Conservation (phyloP, 2,797 vertebrate genomes). For the Mionectes olivaceus region DNA sequence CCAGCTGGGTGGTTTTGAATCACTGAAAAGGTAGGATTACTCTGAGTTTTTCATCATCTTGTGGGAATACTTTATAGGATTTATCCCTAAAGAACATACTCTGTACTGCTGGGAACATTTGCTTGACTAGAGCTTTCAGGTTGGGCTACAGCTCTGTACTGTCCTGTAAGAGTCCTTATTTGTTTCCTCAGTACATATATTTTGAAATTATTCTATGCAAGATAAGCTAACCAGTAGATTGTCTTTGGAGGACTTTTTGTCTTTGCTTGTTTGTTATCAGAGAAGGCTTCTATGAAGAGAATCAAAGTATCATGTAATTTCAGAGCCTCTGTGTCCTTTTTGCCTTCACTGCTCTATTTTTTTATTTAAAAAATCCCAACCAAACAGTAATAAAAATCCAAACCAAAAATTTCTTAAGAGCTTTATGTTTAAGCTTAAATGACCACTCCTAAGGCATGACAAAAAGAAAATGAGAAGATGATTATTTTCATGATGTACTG, state of each 20-base stretch:
- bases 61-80: neutral
- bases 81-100: neutral
- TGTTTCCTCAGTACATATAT: neutral
- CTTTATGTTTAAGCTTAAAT: neutral
- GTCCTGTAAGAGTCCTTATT: neutral
- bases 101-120: neutral
- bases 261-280: neutral
- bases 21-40: neutral
- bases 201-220: neutral
- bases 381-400: neutral
- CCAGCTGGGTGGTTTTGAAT: neutral
- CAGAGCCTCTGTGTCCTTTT: neutral
- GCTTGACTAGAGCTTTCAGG: neutral
- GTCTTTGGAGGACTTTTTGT: neutral
- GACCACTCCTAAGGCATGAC: neutral
- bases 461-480: neutral
- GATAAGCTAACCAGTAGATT: neutral
- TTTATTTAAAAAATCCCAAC: too few relatives aligned
- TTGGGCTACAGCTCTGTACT: neutral
- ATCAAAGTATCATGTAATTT: neutral
- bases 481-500: neutral
- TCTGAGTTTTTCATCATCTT: neutral
- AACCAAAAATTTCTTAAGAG: neutral
- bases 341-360: neutral
- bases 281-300: neutral